phyloP scores from a whole-genome alignment of 2,113 vertebrate genomes.

The Leptodactylus fuscus region DNA sequence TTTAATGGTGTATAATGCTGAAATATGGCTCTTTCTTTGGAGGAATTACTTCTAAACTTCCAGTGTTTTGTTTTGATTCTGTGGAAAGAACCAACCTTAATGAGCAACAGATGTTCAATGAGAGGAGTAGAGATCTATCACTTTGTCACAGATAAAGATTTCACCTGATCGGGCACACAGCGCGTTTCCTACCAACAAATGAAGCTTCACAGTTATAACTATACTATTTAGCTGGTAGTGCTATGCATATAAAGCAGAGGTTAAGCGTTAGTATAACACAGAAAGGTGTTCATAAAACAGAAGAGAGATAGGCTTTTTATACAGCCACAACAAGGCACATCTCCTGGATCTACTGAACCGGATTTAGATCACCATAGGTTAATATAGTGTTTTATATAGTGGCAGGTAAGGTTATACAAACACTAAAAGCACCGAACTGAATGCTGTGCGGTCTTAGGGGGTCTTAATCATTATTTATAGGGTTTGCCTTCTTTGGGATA shows the following conservation, averaged over 20 bases:
- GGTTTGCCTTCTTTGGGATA: too few species aligned
- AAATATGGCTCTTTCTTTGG: not conserved
- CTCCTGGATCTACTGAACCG: too few species aligned
- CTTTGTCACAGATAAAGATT: conserved; percentile 30
- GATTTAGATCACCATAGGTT: too few species aligned
- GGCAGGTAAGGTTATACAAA: too few species aligned
- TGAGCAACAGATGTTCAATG: conserved; percentile 55
- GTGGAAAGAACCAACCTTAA: conserved; percentile 26
- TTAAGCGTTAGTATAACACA: not conserved
- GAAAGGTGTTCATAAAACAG: not conserved
- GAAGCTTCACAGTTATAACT: not conserved
- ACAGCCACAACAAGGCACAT: too few species aligned
- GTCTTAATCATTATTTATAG: too few species aligned
- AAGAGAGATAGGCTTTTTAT: too few species aligned
- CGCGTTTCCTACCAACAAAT: too few species aligned
- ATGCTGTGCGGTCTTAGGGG: too few species aligned
- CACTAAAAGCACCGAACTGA: too few species aligned
- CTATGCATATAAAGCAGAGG: not conserved
- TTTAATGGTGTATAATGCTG: not conserved
- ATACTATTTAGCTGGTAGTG: not conserved
- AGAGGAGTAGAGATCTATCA: conserved; percentile 40
- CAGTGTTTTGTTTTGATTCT: conserved; percentile 28
- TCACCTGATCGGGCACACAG: not conserved
- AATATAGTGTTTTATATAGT: too few species aligned
- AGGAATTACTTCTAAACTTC: not conserved